These are phyloP conservation scores for Strix uralensis DNA, from an alignment of 2,113 vertebrate genomes.

Conservation along the genomic window DNA sequence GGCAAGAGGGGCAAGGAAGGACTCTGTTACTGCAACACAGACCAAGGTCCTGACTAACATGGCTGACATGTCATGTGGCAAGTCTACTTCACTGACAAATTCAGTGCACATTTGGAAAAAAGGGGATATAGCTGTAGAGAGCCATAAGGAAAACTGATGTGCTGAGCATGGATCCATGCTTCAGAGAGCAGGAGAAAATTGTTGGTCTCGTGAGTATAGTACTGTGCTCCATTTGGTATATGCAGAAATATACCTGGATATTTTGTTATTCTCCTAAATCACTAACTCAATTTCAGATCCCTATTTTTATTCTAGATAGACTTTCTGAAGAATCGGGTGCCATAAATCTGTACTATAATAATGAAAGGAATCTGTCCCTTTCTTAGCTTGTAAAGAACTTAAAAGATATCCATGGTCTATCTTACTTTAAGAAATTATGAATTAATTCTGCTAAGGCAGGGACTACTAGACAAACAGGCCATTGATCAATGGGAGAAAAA, in stretches of 20 bases:
- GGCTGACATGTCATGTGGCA: neutral
- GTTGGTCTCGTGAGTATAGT: neutral
- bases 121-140: neutral
- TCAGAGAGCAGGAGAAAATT: neutral
- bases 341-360: neutral
- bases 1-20: neutral
- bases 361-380: neutral
- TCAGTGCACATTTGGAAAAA: neutral
- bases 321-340: neutral
- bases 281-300: neutral
- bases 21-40: neutral
- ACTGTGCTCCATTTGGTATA: neutral
- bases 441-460: neutral
- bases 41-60: rapidly evolving
- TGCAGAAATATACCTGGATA: neutral
- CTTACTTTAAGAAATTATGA: neutral
- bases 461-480: neutral
- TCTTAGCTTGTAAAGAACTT: slow-evolving; percentile 8
- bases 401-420: neutral
- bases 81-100: neutral
- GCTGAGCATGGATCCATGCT: neutral
- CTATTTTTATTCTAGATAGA: neutral
- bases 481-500: neutral
- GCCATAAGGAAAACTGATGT: neutral
- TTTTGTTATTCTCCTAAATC: neutral